Conservation (phyloP, 2,113 vertebrate genomes). For the Struthidea cinerea region DNA sequence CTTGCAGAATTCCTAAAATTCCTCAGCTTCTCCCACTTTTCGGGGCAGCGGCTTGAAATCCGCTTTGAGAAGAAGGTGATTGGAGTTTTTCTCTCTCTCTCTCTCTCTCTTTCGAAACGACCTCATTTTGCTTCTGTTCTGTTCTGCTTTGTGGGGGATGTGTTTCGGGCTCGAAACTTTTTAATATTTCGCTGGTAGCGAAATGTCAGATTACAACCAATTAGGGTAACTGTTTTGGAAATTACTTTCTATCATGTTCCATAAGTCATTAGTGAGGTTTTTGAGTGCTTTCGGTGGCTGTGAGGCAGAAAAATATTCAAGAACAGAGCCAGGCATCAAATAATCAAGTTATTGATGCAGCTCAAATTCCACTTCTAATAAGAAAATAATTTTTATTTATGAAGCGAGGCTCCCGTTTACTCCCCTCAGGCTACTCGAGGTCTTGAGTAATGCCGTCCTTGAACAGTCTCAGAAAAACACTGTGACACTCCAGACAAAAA, state of each 20-base stretch:
- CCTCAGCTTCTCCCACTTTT: not conserved
- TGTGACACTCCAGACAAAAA: not conserved
- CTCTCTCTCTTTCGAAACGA: not conserved
- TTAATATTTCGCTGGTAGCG: not conserved
- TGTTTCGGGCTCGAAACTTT: constrained; percentile 1
- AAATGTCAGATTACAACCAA: constrained; percentile 52
- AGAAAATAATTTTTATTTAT: constrained; percentile 61
- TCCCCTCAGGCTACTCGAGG: not conserved
- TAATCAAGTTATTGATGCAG: constrained; percentile 56
- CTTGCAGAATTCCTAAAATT: not conserved
- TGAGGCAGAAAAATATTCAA: constrained; percentile 57
- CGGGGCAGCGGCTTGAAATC: not conserved
- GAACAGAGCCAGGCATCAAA: constrained; percentile 11
- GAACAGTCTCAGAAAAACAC: not conserved
- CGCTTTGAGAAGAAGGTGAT: not conserved
- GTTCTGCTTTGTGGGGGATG: not conserved
- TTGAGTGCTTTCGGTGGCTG: constrained; percentile 2
- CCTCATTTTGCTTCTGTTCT: not conserved
- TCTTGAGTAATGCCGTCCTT: constrained; percentile 31
- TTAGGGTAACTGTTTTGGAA: constrained; percentile 40
- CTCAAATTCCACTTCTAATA: not conserved
- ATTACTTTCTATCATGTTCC: constrained; percentile 41
- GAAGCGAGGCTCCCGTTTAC: not conserved
- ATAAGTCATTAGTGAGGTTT: constrained; percentile 46
- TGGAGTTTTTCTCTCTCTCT: not conserved